Evolutionary conservation across 23 tunicate genomes (phyloP).

Genomic region (Ciona savignyi): DNA sequence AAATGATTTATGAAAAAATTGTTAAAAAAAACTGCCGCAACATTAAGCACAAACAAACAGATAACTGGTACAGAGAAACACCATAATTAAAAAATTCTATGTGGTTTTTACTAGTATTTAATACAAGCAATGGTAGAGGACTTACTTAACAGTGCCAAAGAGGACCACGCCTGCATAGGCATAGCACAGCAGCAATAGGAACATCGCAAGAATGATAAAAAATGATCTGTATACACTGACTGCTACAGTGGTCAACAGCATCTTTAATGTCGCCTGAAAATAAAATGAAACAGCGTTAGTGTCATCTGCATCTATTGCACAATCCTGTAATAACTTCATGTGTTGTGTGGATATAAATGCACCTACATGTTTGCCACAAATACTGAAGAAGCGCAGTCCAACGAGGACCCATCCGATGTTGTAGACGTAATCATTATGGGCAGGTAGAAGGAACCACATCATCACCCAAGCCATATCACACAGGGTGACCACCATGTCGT

Average conservation of each 20-base stretch:
- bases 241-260: conserved; percentile 92
- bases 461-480: conserved; percentile 65
- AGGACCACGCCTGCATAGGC: conserved; percentile 94
- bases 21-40: too few species aligned
- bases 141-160: conserved; percentile 96
- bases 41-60: too few species aligned
- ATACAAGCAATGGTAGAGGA: too few species aligned
- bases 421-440: conserved; percentile 11
- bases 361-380: conserved; percentile 97
- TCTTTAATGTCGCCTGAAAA: conserved; percentile 87
- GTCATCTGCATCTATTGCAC: too few species aligned
- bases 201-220: conserved; percentile 97
- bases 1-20: too few species aligned
- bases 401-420: conserved; percentile 64
- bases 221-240: conserved; percentile 96
- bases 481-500: conserved; percentile 61
- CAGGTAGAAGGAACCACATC: conserved; percentile 21
- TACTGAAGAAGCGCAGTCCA: conserved; percentile 72
- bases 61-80: too few species aligned
- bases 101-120: too few species aligned
- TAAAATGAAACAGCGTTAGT: background rate
- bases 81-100: too few species aligned
- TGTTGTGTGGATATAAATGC: too few species aligned
- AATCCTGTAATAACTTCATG: too few species aligned
- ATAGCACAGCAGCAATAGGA: conserved; percentile 87